Percentiles rank a stretch among this genome's conserved stretches.
Evolutionary conservation across 2,797 vertebrate species (phyloP).

Genomic region (Mormyrus proboscirostris): DNA sequence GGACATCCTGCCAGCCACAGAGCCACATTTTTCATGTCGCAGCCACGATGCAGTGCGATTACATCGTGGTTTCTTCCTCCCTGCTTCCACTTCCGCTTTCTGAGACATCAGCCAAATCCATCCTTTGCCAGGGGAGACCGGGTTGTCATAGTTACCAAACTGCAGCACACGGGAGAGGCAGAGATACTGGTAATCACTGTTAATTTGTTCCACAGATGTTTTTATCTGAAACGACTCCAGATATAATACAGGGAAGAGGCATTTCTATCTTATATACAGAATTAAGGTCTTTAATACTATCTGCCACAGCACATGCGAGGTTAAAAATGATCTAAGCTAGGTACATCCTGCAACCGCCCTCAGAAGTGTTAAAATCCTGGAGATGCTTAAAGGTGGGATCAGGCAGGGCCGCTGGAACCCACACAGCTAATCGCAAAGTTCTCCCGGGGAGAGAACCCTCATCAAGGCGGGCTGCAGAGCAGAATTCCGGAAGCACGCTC

Average conservation of each 20-base stretch:
- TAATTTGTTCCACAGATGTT: constrained; percentile 1
- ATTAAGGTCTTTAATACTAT: neutral
- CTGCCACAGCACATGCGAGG: neutral
- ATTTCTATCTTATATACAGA: neutral
- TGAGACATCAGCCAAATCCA: neutral
- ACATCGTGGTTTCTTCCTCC: neutral
- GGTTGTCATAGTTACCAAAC: constrained; percentile 16
- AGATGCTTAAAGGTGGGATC: neutral
- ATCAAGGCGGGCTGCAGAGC: neutral
- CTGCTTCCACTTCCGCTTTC: no score
- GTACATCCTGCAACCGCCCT: neutral
- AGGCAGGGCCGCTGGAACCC: neutral
- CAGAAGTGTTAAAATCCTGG: neutral
- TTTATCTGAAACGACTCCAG: neutral
- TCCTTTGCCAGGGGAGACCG: neutral
- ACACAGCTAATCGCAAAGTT: neutral
- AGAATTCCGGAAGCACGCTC: neutral
- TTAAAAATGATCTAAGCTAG: neutral
- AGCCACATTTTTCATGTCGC: neutral
- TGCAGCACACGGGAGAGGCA: neutral
- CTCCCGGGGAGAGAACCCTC: neutral
- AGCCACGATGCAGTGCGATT: neutral
- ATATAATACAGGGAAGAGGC: neutral
- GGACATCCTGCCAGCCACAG: neutral
- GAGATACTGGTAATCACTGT: neutral